phyloP scores from a whole-genome alignment of 2,797 vertebrate species.

The Poeciliopsis paucimaculata region DNA sequence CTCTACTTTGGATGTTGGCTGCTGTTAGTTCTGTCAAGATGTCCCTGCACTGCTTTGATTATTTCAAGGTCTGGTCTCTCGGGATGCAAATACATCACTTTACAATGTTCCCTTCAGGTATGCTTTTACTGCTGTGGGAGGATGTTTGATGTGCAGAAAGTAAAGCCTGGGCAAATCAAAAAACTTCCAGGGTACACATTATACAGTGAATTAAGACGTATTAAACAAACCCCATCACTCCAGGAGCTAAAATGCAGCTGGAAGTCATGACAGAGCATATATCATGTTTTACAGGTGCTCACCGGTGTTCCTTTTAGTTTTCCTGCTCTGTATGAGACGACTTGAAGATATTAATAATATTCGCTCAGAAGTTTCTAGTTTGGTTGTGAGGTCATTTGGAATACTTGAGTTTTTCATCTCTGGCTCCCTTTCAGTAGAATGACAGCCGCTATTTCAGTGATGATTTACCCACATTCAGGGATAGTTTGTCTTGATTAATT shows the following conservation, averaged over 20 bases:
- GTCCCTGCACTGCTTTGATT: slow-evolving; percentile 1
- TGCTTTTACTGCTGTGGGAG: background rate
- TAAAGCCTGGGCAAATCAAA: background rate
- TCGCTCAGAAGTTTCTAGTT: background rate
- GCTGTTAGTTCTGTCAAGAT: background rate
- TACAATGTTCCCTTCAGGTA: background rate
- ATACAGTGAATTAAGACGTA: background rate
- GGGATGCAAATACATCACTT: background rate
- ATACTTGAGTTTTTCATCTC: background rate
- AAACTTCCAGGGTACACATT: background rate
- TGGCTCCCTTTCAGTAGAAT: background rate
- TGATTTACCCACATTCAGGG: background rate
- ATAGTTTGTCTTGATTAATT: no score
- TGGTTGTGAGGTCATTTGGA: background rate
- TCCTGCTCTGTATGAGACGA: background rate
- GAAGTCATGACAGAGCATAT: background rate
- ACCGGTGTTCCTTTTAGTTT: background rate
- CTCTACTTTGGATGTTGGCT: background rate
- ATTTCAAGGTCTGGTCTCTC: slow-evolving; percentile 5
- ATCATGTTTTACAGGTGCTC: background rate
- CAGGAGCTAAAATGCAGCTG: background rate
- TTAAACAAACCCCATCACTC: background rate
- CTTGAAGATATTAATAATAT: background rate
- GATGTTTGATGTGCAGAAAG: slow-evolving; percentile 3
- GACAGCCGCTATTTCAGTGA: background rate